Evolutionary conservation across 2,113 vertebrate genomes (phyloP).

Genomic region (Empidonax alnorum): DNA sequence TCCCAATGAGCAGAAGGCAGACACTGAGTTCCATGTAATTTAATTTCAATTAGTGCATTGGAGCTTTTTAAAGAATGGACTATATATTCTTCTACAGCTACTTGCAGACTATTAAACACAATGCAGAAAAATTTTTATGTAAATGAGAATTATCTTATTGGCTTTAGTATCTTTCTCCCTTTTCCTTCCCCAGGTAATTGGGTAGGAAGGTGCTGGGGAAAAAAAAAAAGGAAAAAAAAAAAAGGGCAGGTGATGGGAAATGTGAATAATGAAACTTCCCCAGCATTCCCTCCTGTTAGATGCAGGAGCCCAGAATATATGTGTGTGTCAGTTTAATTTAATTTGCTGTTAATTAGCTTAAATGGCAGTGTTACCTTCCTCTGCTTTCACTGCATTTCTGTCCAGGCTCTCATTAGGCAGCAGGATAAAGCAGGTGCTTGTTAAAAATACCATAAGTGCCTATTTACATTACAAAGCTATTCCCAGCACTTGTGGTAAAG

Average conservation of each 20-base stretch:
- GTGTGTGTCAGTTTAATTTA: slow-evolving; percentile 62
- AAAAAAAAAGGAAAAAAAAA: too few species aligned
- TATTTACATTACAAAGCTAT: slow-evolving; percentile 54
- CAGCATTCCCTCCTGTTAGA: not conserved
- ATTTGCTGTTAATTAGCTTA: slow-evolving; percentile 69
- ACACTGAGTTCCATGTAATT: slow-evolving; percentile 56
- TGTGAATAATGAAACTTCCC: slow-evolving; percentile 43
- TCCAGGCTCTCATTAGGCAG: slow-evolving; percentile 35
- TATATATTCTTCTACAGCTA: slow-evolving; percentile 46
- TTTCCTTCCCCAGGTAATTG: slow-evolving; percentile 50
- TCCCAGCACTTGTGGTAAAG: not conserved
- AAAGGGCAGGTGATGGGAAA: slow-evolving; percentile 10
- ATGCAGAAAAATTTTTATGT: slow-evolving; percentile 46
- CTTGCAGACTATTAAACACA: slow-evolving; percentile 55
- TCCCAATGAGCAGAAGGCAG: slow-evolving; percentile 50
- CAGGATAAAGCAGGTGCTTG: slow-evolving; percentile 32
- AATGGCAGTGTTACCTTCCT: slow-evolving; percentile 50
- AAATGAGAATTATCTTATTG: slow-evolving; percentile 63
- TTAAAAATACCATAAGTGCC: slow-evolving; percentile 21
- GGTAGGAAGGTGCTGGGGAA: slow-evolving; percentile 15
- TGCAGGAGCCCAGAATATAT: slow-evolving; percentile 37
- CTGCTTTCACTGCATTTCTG: slow-evolving; percentile 54
- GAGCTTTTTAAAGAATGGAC: slow-evolving; percentile 50
- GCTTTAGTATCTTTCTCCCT: slow-evolving; percentile 16
- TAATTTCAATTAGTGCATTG: slow-evolving; percentile 72